These are phyloP conservation scores for Chrysodeixis includens DNA, from an alignment of 2,888 invertebrate species.

Conservation along the genomic window DNA sequence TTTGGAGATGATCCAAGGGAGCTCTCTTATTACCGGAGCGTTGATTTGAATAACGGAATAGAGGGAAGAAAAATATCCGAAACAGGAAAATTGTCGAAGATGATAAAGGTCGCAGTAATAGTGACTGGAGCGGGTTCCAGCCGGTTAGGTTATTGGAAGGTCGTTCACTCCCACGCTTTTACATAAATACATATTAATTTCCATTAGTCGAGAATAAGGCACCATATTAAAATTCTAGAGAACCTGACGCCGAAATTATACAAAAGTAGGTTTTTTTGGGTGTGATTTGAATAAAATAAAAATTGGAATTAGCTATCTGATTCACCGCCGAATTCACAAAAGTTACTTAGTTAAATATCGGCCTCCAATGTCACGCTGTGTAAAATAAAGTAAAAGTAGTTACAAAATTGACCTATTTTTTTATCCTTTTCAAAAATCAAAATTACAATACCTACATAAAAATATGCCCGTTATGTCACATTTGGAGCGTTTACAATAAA, in stretches of 20 bases:
- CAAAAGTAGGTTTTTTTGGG: neutral
- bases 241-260: neutral
- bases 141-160: neutral
- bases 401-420: neutral
- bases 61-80: constrained; percentile 26
- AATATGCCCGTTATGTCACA: neutral
- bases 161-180: constrained; percentile 11
- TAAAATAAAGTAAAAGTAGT: too few relatives aligned
- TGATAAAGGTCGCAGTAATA: constrained; percentile 18
- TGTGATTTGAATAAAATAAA: neutral
- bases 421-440: neutral
- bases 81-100: constrained; percentile 22
- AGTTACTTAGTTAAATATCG: too few relatives aligned
- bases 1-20: constrained; percentile 68
- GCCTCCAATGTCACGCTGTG: too few relatives aligned
- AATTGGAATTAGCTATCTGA: neutral
- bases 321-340: too few relatives aligned
- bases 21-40: constrained; percentile 49
- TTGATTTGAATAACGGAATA: constrained; percentile 54
- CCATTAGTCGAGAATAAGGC: constrained; percentile 4
- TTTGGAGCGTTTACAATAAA: neutral
- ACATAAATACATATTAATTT: constrained; percentile 23
- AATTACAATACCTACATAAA: neutral
- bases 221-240: constrained; percentile 10
- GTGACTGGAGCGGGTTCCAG: constrained; percentile 1